Evolutionary conservation across 2,888 invertebrate species (phyloP), one percentile per base, ranked within the genome.

Genomic region (Dynastes maya): DNA sequence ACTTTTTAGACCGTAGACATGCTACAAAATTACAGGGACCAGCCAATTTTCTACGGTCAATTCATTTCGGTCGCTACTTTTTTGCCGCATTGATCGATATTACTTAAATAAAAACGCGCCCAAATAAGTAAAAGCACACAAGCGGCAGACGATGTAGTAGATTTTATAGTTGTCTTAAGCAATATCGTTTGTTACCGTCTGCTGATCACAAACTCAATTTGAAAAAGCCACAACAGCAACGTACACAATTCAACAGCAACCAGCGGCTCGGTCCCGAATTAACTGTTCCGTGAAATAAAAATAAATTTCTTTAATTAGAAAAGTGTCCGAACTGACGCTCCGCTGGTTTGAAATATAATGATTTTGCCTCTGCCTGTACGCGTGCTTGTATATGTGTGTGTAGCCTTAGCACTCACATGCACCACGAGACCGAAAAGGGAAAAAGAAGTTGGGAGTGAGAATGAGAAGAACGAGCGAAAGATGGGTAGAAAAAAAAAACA

Each of bases 231-330:
- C 11, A 55, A 45, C 49, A 53, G 58, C 72, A 40, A 63, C 32
- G 13, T 63, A 16, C 29, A 53, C 9, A 37, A 37, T 9, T 58
- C 9, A 22, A 32, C 37, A 45, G 45, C 45, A 45, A 45, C 45
- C 13, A 32, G n/a, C 27, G 45, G 51, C 32, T 27, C 53, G 55
- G 40, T 67, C 55, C 76, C 65, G 49, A 76, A 76, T 76, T 67
- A 67, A 76, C 64, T 67, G 76, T 76, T 67, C 65, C 64, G 67
- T 75, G 75, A 75, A 63, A 65, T 75, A 75, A 65, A 67, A 76
- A 64, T 67, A 67, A 76, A 13, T 76, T 76, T 76, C 76, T 76
- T 76, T 76, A 76, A 76, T 76, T 76, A 76, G 67, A 67, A 76
- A 67, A 67, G 67, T 76, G 76, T 76, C 76, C 67, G 65, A 55